Evolutionary conservation across 2,113 vertebrate genomes (phyloP), one percentile per base, ranked within the genome.

Genomic region (Pogonocichla stellata): DNA sequence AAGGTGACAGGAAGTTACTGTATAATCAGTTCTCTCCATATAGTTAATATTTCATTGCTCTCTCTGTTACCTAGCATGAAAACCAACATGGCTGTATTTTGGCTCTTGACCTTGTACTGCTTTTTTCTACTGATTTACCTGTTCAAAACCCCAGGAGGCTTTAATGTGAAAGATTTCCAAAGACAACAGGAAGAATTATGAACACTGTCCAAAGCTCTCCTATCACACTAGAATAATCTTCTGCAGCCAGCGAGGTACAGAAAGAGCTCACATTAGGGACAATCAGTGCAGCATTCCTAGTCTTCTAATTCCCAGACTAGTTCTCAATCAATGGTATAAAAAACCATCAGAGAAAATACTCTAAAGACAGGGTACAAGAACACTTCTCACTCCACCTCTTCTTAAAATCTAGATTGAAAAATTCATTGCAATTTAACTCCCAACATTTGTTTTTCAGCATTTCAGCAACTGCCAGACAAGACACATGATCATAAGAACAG

Each of bases 71-170:
- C n/a, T 28, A n/a, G 17, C 23, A 54, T 26, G 54, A 81, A 75
- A 71, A 4, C 5, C 26, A 58, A 33, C 0, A 0, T 19, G 7
- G 29, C 12, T 60, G 22, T 85, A 6, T 36, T 75, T 80, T 62
- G 38, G 42, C 38, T 93, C 33, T 31, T 69, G 42, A 83, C 14
- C 23, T 69, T 64, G 50, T 31, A 82, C 14, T 60, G 36, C n/a
- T 36, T 94, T 94, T 50, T 77, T 72, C 42, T 66, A 14, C 50
- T 26, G 25, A 24, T 72, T 86, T 57, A 85, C 58, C 66, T 90
- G 53, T 34, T 70, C 50, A 77, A 66, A 85, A 65, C 54, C n/a
- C 19, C 28, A 69, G n/a, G 36, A 74, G 14, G 7, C 23, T 48
- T 64, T 69, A 82, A 91, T 5, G 26, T 22, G 31, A 64, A 78